These are phyloP conservation scores for Pasiphila rectangulata DNA, from an alignment of 2,888 invertebrate species.

Conservation along the genomic window DNA sequence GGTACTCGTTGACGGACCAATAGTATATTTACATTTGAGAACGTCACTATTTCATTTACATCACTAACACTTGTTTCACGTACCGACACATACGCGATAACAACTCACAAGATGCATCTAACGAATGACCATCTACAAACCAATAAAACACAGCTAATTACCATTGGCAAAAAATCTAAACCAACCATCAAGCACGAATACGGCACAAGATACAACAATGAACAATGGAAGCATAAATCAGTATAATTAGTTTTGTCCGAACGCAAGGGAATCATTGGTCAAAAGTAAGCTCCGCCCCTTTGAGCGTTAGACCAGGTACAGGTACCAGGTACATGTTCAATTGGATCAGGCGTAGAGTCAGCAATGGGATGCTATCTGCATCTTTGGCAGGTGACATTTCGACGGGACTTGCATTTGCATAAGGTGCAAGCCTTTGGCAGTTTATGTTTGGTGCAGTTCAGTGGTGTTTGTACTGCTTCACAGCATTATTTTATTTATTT, in stretches of 20 bases:
- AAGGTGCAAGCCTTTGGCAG: not conserved
- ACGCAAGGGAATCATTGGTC: constrained; percentile 84
- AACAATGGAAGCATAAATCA: constrained; percentile 96
- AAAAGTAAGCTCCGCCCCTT: constrained; percentile 82
- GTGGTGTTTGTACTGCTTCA: too few species aligned
- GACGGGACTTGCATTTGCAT: constrained; percentile 7
- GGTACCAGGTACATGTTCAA: constrained; percentile 59
- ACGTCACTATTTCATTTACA: too few species aligned
- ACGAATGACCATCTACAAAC: constrained; percentile 14
- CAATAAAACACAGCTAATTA: constrained; percentile 29
- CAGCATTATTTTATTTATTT: too few species aligned
- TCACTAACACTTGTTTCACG: too few species aligned
- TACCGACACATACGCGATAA: not conserved
- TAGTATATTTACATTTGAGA: too few species aligned
- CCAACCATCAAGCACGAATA: constrained; percentile 46
- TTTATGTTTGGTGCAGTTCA: too few species aligned
- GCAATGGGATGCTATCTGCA: constrained; percentile 43
- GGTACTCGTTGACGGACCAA: too few species aligned
- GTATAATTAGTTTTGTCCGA: constrained; percentile 91
- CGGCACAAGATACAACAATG: constrained; percentile 86
- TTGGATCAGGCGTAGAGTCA: constrained; percentile 68
- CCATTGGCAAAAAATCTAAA: constrained; percentile 26
- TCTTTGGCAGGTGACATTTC: constrained; percentile 15
- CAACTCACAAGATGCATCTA: constrained; percentile 2
- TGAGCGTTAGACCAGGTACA: constrained; percentile 60